Conservation (phyloP, 2,888 invertebrate genomes). For the Merodon equestris region DNA sequence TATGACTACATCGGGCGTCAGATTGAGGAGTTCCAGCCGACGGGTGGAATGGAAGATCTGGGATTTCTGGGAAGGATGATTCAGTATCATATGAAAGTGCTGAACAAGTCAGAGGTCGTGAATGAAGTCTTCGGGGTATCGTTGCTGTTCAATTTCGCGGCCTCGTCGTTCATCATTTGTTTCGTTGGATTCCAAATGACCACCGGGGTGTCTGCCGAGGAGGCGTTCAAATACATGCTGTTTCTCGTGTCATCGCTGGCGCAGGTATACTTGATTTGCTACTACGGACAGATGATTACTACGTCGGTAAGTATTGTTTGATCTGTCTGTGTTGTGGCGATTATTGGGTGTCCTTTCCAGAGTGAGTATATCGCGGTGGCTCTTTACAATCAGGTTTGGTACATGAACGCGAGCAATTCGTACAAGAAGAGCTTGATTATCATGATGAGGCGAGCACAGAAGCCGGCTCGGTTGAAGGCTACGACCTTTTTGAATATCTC, state of each 20-base stretch:
- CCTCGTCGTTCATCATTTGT: slow-evolving; percentile 75
- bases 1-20: slow-evolving; percentile 71
- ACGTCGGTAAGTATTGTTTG: slow-evolving; percentile 70
- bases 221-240: slow-evolving; percentile 71
- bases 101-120: slow-evolving; percentile 70
- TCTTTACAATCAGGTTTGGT: slow-evolving; percentile 75
- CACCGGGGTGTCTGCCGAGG: slow-evolving; percentile 71
- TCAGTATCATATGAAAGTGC: slow-evolving; percentile 72
- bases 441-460: slow-evolving; percentile 74
- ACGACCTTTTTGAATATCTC: slow-evolving; percentile 73
- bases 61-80: slow-evolving; percentile 69
- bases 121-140: slow-evolving; percentile 74
- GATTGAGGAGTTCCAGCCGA: slow-evolving; percentile 69
- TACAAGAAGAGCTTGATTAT: slow-evolving; percentile 73
- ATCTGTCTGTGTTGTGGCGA: not conserved
- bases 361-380: slow-evolving; percentile 73
- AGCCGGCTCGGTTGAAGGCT: slow-evolving; percentile 72
- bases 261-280: slow-evolving; percentile 74
- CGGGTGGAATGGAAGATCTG: slow-evolving; percentile 53
- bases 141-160: slow-evolving; percentile 73
- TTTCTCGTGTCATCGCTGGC: slow-evolving; percentile 74
- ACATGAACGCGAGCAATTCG: slow-evolving; percentile 64
- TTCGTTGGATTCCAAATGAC: slow-evolving; percentile 76
- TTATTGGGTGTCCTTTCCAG: slow-evolving; percentile 60
- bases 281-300: slow-evolving; percentile 73